These are phyloP conservation scores for Notocelia uddmanniana DNA, from an alignment of 2,888 invertebrate genomes.

Conservation along the genomic window DNA sequence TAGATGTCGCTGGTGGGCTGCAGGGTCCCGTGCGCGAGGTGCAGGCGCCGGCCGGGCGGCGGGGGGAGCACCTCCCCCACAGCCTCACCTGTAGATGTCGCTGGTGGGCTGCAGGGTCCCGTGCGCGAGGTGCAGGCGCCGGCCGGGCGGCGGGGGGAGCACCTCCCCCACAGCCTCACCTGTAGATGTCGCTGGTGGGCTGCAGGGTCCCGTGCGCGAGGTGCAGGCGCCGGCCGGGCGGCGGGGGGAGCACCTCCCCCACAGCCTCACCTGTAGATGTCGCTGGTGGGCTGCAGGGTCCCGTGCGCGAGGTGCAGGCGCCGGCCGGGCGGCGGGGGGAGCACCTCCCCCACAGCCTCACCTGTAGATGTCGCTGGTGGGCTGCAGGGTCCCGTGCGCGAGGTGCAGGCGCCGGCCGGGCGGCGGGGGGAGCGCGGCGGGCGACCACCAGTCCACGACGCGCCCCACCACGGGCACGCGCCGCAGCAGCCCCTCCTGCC, in stretches of 20 bases:
- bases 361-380: conserved; percentile 67
- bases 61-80: too few relatives aligned
- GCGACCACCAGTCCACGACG: conserved; percentile 98
- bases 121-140: neutral
- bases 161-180: neutral
- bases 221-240: neutral
- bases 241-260: too few relatives aligned
- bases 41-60: neutral
- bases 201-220: neutral
- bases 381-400: conserved; percentile 50
- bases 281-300: too few relatives aligned
- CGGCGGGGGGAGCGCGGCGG: conserved; percentile 83
- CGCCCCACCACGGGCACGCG: conserved; percentile 98
- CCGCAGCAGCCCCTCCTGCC: conserved; percentile 97
- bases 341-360: conserved; percentile 34
- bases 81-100: conserved; percentile 3
- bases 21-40: neutral
- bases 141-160: too few relatives aligned
- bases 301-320: neutral
- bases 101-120: conserved; percentile 1
- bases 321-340: too few relatives aligned
- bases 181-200: conserved; percentile 10
- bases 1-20: conserved; percentile 11
- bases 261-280: conserved; percentile 57
- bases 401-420: conserved; percentile 91